Evolutionary conservation across 2,888 invertebrate species (phyloP), one percentile per base, ranked within the genome.

Genomic region (Sesia apiformis): DNA sequence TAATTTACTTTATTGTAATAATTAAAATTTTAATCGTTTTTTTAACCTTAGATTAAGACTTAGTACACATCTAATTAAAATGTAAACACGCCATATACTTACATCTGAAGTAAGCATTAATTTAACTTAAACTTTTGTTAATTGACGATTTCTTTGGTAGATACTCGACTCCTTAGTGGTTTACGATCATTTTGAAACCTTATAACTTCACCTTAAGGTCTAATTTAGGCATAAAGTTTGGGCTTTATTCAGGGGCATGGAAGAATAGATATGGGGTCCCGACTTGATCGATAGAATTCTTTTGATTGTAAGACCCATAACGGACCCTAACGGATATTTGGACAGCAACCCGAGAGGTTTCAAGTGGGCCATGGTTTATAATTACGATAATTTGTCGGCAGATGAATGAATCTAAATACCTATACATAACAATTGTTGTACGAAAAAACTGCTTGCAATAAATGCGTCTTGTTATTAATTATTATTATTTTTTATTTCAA

Each of bases 301-400:
- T 83, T 87, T 81, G 79, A 83, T 74, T 79, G 72, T 69, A 72
- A 78, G 78, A 71, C 70, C 72, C 78, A 77, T 85, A 89, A 88
- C 87, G 85, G 83, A 81, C 89, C 87, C 87, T 69, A 89, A 88
- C 88, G 89, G 84, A 83, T 86, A 87, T 87, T 88, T 87, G 87
- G 88, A 87, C 86, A 87, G 82, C 82, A 85, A 86, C 71, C 83
- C 72, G 85, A 86, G 87, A 86, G 85, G 75, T 78, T 70, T 88
- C 72, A 77, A 89, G 88, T 86, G 82, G 78, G 76, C 80, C 79
- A 68, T 71, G 76, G 79, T 79, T 86, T 84, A 79, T 87, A 89
- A 89, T 88, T 88, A 86, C 88, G 78, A 84, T 89, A 86, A 89
- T 87, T 87, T 85, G 67, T 59, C 60, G 70, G 80, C 79, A 85